These are phyloP conservation scores for Nematolebias whitei DNA, from an alignment of 2,113 vertebrate species.

Conservation along the genomic window DNA sequence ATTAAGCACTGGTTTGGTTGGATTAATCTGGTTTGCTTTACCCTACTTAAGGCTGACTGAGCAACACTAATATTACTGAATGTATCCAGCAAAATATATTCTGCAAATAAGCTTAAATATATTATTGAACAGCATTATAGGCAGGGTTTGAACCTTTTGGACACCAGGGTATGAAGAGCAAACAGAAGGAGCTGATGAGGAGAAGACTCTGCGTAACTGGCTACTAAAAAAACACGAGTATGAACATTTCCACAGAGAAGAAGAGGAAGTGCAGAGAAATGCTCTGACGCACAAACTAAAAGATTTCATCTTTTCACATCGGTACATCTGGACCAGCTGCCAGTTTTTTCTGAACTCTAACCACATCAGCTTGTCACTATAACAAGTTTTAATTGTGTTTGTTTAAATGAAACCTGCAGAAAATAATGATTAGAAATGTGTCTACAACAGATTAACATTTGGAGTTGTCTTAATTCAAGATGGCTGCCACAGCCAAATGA, in stretches of 20 bases:
- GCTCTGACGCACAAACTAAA: conserved; percentile 27
- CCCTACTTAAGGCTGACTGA: conserved; percentile 17
- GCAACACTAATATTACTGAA: conserved; percentile 27
- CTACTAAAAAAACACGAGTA: not conserved
- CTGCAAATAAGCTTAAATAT: not conserved
- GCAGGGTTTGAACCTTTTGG: not conserved
- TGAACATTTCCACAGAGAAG: conserved; percentile 33
- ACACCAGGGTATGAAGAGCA: not conserved
- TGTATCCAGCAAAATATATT: not conserved
- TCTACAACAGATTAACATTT: too few relatives aligned
- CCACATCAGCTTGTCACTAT: too few relatives aligned
- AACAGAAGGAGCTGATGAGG: not conserved
- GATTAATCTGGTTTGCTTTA: conserved; percentile 43
- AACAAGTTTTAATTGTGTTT: too few relatives aligned
- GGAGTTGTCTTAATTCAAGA: too few relatives aligned
- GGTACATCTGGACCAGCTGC: not conserved
- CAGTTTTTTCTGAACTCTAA: not conserved
- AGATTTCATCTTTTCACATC: not conserved
- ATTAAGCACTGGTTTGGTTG: conserved; percentile 9
- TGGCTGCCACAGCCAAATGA: too few relatives aligned
- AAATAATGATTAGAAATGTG: too few relatives aligned
- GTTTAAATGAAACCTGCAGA: too few relatives aligned
- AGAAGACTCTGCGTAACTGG: not conserved
- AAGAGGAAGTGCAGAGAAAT: conserved; percentile 40
- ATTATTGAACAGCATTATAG: not conserved